These are phyloP conservation scores for Xenus cinereus DNA, from an alignment of 2,113 vertebrate genomes.

Conservation along the genomic window DNA sequence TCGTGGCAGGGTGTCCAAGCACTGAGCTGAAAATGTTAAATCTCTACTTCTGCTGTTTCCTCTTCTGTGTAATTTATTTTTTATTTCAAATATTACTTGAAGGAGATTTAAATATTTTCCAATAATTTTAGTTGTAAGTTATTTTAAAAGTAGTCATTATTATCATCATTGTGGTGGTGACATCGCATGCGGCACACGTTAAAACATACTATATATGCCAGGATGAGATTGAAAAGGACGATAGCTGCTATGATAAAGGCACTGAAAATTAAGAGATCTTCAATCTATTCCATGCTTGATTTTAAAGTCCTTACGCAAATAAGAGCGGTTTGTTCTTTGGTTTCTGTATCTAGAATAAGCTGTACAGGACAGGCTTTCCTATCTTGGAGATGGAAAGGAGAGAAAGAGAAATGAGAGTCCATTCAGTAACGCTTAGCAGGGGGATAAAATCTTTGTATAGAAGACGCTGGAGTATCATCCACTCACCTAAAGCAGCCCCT, in stretches of 20 bases:
- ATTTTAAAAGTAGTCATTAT: not conserved
- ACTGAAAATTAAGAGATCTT: not conserved
- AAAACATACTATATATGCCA: not conserved
- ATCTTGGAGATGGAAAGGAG: not conserved
- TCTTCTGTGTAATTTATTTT: not conserved
- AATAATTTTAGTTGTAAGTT: not conserved
- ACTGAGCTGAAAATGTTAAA: not conserved
- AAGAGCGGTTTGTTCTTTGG: not conserved
- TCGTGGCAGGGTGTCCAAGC: not conserved
- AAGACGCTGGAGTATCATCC: not conserved
- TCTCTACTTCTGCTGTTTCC: not conserved
- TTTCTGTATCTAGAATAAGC: not conserved
- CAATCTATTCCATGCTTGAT: not conserved
- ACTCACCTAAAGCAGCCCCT: not conserved
- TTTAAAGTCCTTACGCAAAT: not conserved
- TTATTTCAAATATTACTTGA: not conserved
- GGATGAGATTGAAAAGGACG: not conserved
- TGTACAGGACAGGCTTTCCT: not conserved
- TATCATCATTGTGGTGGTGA: not conserved
- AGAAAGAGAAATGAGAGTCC: not conserved
- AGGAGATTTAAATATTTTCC: not conserved
- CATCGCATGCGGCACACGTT: rapidly evolving
- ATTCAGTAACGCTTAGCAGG: not conserved
- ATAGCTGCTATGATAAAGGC: not conserved
- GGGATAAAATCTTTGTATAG: not conserved